Evolutionary conservation across 1,140 invertebrate genomes (phyloP), one percentile per base, ranked within the genome.

Genomic region (Eubasilissa regina): DNA sequence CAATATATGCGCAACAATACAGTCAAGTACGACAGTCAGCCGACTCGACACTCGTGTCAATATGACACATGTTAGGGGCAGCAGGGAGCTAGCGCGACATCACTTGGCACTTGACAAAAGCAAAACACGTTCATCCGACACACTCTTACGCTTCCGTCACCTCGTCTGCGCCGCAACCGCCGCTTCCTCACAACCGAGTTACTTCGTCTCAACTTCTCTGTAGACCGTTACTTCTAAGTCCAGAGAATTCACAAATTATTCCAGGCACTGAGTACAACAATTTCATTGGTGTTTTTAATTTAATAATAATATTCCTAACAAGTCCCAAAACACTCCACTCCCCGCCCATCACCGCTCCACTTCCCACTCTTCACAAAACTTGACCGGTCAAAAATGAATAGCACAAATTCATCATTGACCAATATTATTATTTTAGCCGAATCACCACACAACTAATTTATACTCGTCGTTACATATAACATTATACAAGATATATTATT

Each of bases 241-340:
- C 55, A 58, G 55, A 58, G 15, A 58, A 58, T 58, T 58, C 55
- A 58, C 55, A 58, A 58, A 13, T 58, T 58, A 58, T 58, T 58
- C 55, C 15, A 58, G 55, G 55, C 55, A 58, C 55, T 58, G 55
- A 58, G 55, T 58, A 58, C 55, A 58, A 58, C 13, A 58, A 58
- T 21, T 58, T 58, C 55, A 58, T 58, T 58, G 55, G 55, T 58
- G 55, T 58, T 58, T 58, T 58, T 58, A 58, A 58, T 58, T 17
- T 17, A 17, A 58, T 15, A 58, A 58, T 58, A 17, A 15, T 10
- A 21, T 19, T 58, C 15, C 55, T 3, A 58, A 58, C 21, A 21
- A 13, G 17, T 58, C 55, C 21, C 55, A 58, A 58, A 21, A 19
- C 55, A 58, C 55, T 19, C 11, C 55, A 58, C 55, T 58, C 13